Evolutionary conservation across 2,888 invertebrate genomes (phyloP), one percentile per base, ranked within the genome.

Genomic region (Leptogaster cylindrica): DNA sequence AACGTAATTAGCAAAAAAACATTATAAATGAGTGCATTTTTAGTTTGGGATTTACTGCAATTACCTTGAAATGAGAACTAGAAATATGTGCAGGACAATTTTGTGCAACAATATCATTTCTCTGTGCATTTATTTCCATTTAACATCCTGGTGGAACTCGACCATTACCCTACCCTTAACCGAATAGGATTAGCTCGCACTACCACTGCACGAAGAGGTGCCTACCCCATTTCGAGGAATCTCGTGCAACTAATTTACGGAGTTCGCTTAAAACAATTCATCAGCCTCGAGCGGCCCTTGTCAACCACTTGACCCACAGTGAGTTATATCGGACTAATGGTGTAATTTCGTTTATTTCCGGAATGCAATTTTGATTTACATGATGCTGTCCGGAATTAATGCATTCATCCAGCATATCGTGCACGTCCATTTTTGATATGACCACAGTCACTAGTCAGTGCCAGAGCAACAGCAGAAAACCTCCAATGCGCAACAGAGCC

Each of bases 331-430:
- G 23, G 23, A 20, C 36, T 55, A 55, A 55, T 55, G 55, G 55
- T 23, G 55, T 55, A 55, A 55, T 55, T 52, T 55, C 36, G 55
- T 36, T 55, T 55, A 55, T 55, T 36, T 55, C 55, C 55, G 55
- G 55, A 55, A 55, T 55, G 55, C 36, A 55, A 25, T 39, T 55
- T 55, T 55, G 55, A 55, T 55, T 55, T 55, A 39, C 36, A 36
- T 55, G 55, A 55, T 55, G 36, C 55, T 23, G 39, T 23, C 36
- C 36, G 12, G 39, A 39, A 36, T 55, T 23, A 39, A 55, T 55
- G 20, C 18, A 55, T 18, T n/a, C n/a, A 14, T 55, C 20, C 18
- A 36, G 36, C 36, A 36, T 36, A 18, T 27, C 7, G 16, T 7
- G 8, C 31, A 7, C 20, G 4, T 18, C 3, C 20, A 20, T 20